Evolutionary conservation across 2,113 vertebrate genomes (phyloP), one percentile per base, ranked within the genome.

Genomic region (Mus musculus): DNA sequence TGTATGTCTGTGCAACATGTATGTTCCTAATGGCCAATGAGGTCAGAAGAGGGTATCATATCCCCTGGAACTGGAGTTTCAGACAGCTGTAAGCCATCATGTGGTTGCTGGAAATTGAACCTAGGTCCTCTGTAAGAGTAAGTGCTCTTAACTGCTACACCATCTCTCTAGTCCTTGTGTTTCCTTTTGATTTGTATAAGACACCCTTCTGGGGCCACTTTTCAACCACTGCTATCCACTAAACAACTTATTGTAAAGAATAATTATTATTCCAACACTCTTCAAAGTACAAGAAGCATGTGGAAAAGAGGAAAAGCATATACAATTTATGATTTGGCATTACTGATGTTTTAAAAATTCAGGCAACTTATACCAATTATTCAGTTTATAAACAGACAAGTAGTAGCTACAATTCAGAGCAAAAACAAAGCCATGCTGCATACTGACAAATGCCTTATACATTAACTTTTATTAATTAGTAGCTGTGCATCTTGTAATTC

Each of bases 211-310:
- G n/a, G 3, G n/a, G 52, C 39, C 61, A 77, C 67, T 90, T 42
- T 84, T 84, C 39, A 93, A 93, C 73, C 26, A 89, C 84, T 88
- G 22, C 82, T 92, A 73, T 10, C 13, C 54, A 88, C 52, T 71
- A 5, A 76, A 69, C 28, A 87, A 75, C 24, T 12, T 59, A 87
- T 12, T 56, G 16, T 42, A 80, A 93, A 42, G 59, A 71, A 33
- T 54, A 76, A 69, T n/a, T 59, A 67, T 54, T 78, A 87, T 22
- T 88, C 69, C 26, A 87, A 69, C 71, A 71, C 52, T 87, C 24
- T 81, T 42, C 56, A 71, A 49, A 13, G 39, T 88, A 46, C 1
- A 94, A 59, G 65, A 65, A 59, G 73, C 46, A 90, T 11, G 39
- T 71, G 89, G 84, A 76, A 87, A 14, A 36, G 11, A 77, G 67